These are phyloP conservation scores for Melanotaenia boesemani DNA, from an alignment of 2,797 vertebrate genomes.

Conservation along the genomic window DNA sequence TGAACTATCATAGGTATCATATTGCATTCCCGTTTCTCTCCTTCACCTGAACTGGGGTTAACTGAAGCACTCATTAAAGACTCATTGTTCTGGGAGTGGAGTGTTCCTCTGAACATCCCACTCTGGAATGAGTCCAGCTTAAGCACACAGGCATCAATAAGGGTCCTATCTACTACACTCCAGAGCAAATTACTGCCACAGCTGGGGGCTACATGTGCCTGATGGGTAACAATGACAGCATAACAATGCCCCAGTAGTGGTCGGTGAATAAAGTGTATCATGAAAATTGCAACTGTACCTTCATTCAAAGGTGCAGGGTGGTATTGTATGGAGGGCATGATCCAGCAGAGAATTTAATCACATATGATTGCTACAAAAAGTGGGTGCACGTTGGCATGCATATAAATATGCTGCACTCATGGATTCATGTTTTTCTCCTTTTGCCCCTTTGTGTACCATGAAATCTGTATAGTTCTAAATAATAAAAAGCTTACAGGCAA, in stretches of 20 bases:
- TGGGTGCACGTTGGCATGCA: neutral
- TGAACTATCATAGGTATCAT: slow-evolving; percentile 76
- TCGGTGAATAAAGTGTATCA: slow-evolving; percentile 25
- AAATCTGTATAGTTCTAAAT: slow-evolving; percentile 7
- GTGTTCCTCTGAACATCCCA: slow-evolving; percentile 57
- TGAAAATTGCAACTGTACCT: neutral
- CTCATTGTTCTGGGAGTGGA: slow-evolving; percentile 61
- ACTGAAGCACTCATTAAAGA: slow-evolving; percentile 70
- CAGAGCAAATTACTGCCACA: slow-evolving; percentile 33
- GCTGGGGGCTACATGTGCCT: slow-evolving; percentile 9
- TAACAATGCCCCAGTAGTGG: slow-evolving; percentile 14
- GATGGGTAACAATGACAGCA: slow-evolving; percentile 19
- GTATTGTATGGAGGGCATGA: neutral
- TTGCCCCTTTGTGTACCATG: neutral
- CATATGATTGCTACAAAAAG: neutral
- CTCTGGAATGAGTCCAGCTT: slow-evolving; percentile 54
- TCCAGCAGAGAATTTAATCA: neutral
- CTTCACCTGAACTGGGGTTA: slow-evolving; percentile 70
- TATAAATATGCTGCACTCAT: neutral
- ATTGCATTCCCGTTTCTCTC: slow-evolving; percentile 70
- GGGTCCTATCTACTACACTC: slow-evolving; percentile 31
- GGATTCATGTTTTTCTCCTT: neutral
- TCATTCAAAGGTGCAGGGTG: neutral
- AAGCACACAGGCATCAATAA: slow-evolving; percentile 33
- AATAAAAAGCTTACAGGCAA: slow-evolving; percentile 36